Conservation (phyloP, 1,140 invertebrate species). For the Meloidogyne chitwoodi region DNA sequence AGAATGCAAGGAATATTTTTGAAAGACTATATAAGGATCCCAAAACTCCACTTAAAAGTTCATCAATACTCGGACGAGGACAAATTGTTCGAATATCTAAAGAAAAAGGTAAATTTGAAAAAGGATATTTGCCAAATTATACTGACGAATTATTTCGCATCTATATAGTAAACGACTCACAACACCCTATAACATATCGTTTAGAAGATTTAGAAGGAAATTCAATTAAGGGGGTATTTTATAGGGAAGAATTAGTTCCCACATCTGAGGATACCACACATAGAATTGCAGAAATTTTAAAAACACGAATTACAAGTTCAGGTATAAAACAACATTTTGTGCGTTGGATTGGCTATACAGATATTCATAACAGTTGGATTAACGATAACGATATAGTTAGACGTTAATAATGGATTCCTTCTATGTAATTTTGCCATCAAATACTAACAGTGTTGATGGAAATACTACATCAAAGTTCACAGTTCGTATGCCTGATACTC, state of each 20-base stretch:
- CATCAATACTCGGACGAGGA: neutral
- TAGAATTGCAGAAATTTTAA: constrained; percentile 5
- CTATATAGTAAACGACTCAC: neutral
- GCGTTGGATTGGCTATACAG: neutral
- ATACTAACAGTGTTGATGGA: neutral
- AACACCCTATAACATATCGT: neutral
- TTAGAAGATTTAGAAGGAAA: neutral
- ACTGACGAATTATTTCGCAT: neutral
- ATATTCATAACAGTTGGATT: constrained; percentile 16
- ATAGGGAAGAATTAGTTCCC: constrained; percentile 8
- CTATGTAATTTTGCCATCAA: neutral
- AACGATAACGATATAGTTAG: neutral
- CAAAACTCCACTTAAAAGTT: neutral
- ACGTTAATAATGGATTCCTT: neutral
- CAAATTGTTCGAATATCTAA: constrained; percentile 16
- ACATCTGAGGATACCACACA: neutral
- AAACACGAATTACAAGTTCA: neutral
- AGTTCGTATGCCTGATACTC: constrained; percentile 8
- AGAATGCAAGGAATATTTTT: constrained; percentile 12
- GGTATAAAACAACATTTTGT: constrained; percentile 20
- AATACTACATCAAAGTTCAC: neutral
- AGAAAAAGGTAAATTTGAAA: neutral
- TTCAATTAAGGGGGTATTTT: constrained; percentile 12
- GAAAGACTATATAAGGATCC: too few relatives aligned
- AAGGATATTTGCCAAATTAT: constrained; percentile 1